phyloP scores from a whole-genome alignment of 2,888 invertebrate genomes.

The Aproaerema taeniolella region DNA sequence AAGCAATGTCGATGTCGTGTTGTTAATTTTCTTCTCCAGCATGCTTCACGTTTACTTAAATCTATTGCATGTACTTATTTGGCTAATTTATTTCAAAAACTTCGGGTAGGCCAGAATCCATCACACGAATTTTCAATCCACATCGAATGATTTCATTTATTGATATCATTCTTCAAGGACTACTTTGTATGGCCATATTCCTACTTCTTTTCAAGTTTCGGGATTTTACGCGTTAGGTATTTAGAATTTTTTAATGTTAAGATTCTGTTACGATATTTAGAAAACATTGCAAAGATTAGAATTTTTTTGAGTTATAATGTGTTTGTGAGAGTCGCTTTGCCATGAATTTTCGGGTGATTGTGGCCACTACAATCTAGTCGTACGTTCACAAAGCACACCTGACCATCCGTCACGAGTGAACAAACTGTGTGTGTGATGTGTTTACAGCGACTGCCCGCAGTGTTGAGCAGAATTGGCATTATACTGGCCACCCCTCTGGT shows the following conservation, averaged over 20 bases:
- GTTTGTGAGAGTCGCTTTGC: neutral
- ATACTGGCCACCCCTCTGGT: conserved; percentile 97
- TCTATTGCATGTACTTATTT: conserved; percentile 41
- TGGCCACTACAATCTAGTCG: conserved; percentile 73
- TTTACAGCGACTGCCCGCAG: conserved; percentile 96
- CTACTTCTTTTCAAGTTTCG: too few relatives aligned
- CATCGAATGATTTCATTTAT: conserved; percentile 37
- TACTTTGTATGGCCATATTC: conserved; percentile 69
- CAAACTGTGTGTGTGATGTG: conserved; percentile 80
- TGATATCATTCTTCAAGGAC: too few relatives aligned
- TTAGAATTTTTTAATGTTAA: too few relatives aligned
- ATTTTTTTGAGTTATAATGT: conserved; percentile 2
- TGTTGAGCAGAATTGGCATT: conserved; percentile 97
- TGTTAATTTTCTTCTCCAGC: conserved; percentile 42
- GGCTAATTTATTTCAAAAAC: too few relatives aligned
- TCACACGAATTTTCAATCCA: conserved; percentile 38
- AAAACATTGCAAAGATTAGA: conserved; percentile 71
- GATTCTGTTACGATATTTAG: conserved; percentile 23
- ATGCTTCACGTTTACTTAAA: conserved; percentile 41
- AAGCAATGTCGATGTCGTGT: conserved; percentile 42
- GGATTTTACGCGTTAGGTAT: too few relatives aligned
- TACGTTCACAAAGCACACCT: conserved; percentile 64
- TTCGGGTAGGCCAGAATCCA: conserved; percentile 39
- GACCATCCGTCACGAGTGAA: conserved; percentile 74
- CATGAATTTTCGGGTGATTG: conserved; percentile 12